These are phyloP conservation scores for Oscheius sp. DNA, from an alignment of 2,888 invertebrate species.

Conservation along the genomic window DNA sequence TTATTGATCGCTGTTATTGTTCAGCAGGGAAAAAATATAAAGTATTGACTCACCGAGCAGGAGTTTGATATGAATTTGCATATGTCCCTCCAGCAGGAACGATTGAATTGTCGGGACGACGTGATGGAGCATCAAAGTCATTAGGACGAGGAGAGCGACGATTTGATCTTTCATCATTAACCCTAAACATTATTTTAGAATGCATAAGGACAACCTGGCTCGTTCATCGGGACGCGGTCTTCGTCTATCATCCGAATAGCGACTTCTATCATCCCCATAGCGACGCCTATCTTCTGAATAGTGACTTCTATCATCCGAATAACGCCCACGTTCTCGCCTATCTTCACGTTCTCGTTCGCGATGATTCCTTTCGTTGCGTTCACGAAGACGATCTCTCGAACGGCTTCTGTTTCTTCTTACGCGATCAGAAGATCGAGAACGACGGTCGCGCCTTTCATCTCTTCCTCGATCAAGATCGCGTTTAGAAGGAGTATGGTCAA, in stretches of 20 bases:
- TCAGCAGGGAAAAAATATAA: not conserved
- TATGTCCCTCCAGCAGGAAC: not conserved
- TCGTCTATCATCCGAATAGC: not conserved
- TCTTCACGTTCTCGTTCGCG: not conserved
- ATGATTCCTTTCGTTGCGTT: not conserved
- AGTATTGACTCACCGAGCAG: too few species aligned
- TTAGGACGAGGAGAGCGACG: not conserved
- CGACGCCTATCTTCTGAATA: not conserved
- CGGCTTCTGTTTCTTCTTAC: not conserved
- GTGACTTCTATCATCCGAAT: not conserved
- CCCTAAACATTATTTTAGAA: not conserved
- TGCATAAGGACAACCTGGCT: not conserved
- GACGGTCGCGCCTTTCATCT: too few species aligned
- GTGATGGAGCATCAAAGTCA: not conserved
- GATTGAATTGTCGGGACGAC: not conserved
- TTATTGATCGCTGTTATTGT: too few species aligned
- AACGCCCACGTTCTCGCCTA: not conserved
- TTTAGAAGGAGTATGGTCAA: not conserved
- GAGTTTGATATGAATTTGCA: not conserved
- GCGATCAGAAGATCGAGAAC: not conserved
- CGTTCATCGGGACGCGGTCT: not conserved
- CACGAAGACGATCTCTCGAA: not conserved
- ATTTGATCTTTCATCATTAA: not conserved
- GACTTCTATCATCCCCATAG: not conserved
- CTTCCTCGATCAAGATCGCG: too few species aligned